Evolutionary conservation across 2,113 vertebrate species (phyloP), one percentile per base, ranked within the genome.

Genomic region (Empidonax alnorum): DNA sequence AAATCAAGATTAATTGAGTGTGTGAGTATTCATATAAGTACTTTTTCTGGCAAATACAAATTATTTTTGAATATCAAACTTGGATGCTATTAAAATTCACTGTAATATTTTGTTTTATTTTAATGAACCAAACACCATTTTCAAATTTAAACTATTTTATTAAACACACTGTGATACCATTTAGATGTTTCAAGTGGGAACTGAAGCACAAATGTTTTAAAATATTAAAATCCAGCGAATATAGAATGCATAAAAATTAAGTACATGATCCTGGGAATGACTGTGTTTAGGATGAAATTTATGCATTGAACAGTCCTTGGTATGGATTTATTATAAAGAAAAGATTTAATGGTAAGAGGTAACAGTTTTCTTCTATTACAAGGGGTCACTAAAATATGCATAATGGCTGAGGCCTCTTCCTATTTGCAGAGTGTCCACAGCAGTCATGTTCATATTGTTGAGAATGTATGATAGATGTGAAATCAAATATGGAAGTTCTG

Each of bases 1-100:
- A 97, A 83, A 49, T 55, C 35, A 75, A 87, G 74, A n/a, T 44
- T 84, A 92, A 93, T 89, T 69, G 78, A 37, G 84, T 77, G 23
- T 59, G 11, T 37, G 41, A 88, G 39, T 47, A 89, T 42, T 81
- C n/a, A 35, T 22, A 25, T 8, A 55, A 71, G 39, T 33, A 72
- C 19, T 52, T 44, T 55, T 90, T 63, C 63, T 77, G 20, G 35
- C 58, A 71, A 76, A 27, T 55, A 56, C 19, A 67, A 75, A 33
- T 10, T 58, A 68, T 82, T 77, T 90, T 53, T 81, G 28, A 81
- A 87, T 85, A 72, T 56, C 52, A 69, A 75, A 89, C 78, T 11
- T 61, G 21, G 42, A 88, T 46, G 42, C 21, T 53, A 50, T 13
- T 68, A 74, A 84, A 87, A 82, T 42, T 63, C 19, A 39, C 5